These are phyloP conservation scores for Peromyscus melanophrys DNA, from an alignment of 2,797 vertebrate species.

Conservation along the genomic window DNA sequence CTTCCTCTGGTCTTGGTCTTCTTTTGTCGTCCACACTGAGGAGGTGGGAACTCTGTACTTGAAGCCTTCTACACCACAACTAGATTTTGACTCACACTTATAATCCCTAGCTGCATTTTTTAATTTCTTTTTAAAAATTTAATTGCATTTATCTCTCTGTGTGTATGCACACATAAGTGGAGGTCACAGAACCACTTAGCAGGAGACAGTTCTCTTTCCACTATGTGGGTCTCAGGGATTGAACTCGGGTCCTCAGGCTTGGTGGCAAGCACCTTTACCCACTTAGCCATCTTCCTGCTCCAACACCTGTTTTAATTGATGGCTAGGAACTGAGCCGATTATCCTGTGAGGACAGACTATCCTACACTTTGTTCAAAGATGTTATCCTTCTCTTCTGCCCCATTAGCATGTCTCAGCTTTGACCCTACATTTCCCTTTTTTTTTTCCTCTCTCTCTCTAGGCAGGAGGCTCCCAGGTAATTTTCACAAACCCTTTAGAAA, in stretches of 20 bases:
- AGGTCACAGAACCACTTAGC: not conserved
- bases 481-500: constrained; percentile 96
- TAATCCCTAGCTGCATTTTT: not conserved
- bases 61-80: not conserved
- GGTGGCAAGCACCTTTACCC: not conserved
- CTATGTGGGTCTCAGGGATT: not conserved
- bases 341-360: not conserved
- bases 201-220: not conserved
- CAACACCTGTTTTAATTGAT: not conserved
- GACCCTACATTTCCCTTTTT: constrained; percentile 47
- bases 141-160: not conserved
- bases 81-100: not conserved
- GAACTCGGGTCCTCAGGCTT: not conserved
- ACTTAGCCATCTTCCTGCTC: not conserved
- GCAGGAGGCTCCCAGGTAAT: constrained; percentile 95
- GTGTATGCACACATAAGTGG: not conserved
- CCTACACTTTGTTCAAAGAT: not conserved
- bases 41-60: not conserved
- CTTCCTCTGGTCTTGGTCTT: not conserved
- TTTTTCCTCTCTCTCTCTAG: constrained; percentile 84
- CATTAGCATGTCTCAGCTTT: not conserved
- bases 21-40: not conserved
- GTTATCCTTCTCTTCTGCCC: not conserved
- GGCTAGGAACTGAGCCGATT: not conserved
- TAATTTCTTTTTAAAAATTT: not conserved